Evolutionary conservation across 1,140 invertebrate species (phyloP).

Genomic region (Holcopasites calliopsidis): DNA sequence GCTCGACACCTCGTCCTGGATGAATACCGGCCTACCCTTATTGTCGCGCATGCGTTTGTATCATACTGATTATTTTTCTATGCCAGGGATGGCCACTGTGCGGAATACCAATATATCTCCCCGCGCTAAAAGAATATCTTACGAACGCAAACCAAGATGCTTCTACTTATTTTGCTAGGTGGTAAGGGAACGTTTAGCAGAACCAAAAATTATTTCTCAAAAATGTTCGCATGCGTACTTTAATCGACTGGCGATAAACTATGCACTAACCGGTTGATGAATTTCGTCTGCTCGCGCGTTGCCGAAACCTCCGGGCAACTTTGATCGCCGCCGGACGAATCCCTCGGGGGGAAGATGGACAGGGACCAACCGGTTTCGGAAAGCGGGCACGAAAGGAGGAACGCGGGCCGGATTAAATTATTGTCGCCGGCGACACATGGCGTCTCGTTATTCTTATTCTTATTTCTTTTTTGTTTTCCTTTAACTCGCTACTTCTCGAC

Average conservation of each 20-base stretch:
- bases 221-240: background rate
- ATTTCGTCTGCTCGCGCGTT: background rate
- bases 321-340: background rate
- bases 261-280: too few relatives aligned
- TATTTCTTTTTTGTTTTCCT: too few relatives aligned
- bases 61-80: background rate
- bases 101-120: conserved; percentile 19
- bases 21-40: background rate
- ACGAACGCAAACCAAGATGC: too few relatives aligned
- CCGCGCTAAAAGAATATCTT: background rate
- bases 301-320: too few relatives aligned
- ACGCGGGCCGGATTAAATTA: conserved; percentile 10
- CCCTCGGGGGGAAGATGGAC: conserved; percentile 3
- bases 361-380: conserved; percentile 1
- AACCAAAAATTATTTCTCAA: too few relatives aligned
- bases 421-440: background rate
- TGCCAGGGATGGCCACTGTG: background rate
- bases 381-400: background rate
- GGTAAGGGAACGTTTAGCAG: too few relatives aligned
- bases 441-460: background rate
- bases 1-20: background rate
- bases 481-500: background rate
- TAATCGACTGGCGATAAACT: background rate
- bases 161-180: too few relatives aligned
- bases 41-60: conserved; percentile 1